A percentile compares a stretch with the other conserved stretches of the same genome.
Conservation (phyloP, 1,140 invertebrate species). For the Colletes gigas region DNA sequence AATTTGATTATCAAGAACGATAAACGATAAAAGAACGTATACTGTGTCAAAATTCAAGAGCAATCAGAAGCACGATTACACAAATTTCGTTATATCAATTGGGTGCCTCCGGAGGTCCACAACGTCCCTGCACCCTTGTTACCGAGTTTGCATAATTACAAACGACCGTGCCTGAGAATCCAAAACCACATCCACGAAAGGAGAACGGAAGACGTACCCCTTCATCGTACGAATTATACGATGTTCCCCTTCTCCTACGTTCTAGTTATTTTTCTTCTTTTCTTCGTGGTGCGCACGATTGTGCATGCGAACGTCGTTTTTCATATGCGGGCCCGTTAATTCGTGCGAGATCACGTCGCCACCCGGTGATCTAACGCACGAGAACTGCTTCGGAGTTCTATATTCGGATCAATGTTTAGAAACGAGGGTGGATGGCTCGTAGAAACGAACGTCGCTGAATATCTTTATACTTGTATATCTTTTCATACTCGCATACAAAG, state of each 20-base stretch:
- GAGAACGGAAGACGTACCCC: slow-evolving; percentile 69
- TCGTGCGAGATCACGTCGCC: slow-evolving; percentile 75
- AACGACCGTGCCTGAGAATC: slow-evolving; percentile 66
- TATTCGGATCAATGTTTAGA: slow-evolving; percentile 20
- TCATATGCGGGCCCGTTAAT: slow-evolving; percentile 70
- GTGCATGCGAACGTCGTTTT: slow-evolving; percentile 47
- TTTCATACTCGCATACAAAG: background rate
- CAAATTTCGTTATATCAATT: background rate
- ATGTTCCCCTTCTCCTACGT: slow-evolving; percentile 1
- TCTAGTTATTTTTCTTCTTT: slow-evolving; percentile 43
- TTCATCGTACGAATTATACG: slow-evolving; percentile 53
- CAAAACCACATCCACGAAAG: slow-evolving; percentile 54
- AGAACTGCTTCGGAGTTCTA: slow-evolving; percentile 9
- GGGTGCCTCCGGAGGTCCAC: background rate
- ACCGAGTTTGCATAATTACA: slow-evolving; percentile 73
- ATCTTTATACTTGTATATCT: background rate
- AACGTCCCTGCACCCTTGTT: slow-evolving; percentile 42
- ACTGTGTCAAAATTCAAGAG: no score
- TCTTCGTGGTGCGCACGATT: slow-evolving; percentile 39
- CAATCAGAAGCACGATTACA: background rate
- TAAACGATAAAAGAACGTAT: no score
- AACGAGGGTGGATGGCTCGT: slow-evolving; percentile 3
- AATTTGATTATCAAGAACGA: background rate
- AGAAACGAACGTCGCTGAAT: background rate
- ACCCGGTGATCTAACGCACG: slow-evolving; percentile 22